Base-by-base conservation (phyloP, 2,113 vertebrate genomes). In the Percopsis transmontana region DNA sequence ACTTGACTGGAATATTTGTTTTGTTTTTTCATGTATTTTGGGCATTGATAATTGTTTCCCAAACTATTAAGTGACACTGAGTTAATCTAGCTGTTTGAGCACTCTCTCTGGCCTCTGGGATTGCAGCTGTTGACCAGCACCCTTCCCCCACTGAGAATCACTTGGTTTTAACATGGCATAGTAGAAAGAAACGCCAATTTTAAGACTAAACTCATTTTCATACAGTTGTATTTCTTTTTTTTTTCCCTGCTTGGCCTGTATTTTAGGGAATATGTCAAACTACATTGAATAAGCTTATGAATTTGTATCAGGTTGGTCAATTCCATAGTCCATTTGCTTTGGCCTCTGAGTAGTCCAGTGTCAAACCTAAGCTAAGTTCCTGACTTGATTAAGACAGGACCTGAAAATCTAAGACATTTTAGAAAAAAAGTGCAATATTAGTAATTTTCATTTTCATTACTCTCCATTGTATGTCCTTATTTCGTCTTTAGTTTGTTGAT, bases 381-480 rank as follows among this genome's bases (percentile, higher is more conserved):
- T 94, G 87, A 91, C 90, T 89, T 89, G 66, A 19, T 87, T 74
- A 84, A 84, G 90, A 85, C 92, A 92, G 93, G 91, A 91, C 82
- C 90, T 89, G 89, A 92, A 92, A 92, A 94, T 95, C 92, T 93
- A 94, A 95, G 94, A 95, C 88, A 89, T 88, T 95, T 95, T 94
- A 93, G 89, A 90, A 94, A 95, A 89, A 93, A 97, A 96, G 96
- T 99, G 97, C 97, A 99, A 98, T 99, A 99, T 97, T 94, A 94
- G 93, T 83, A 93, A 92, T 93, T 94, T 93, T 92, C 93, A 87
- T 93, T 94, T 94, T 94, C 91, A 94, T 94, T 91, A 85, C 94
- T 92, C 91, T 94, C 94, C 89, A 94, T 94, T 95, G 82, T 95
- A 92, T 92, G 91, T 94, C 93, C 80, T 88, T 81, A 73, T 82